phyloP scores from a whole-genome alignment of 2,797 vertebrate species.

The Syncerus caffer region DNA sequence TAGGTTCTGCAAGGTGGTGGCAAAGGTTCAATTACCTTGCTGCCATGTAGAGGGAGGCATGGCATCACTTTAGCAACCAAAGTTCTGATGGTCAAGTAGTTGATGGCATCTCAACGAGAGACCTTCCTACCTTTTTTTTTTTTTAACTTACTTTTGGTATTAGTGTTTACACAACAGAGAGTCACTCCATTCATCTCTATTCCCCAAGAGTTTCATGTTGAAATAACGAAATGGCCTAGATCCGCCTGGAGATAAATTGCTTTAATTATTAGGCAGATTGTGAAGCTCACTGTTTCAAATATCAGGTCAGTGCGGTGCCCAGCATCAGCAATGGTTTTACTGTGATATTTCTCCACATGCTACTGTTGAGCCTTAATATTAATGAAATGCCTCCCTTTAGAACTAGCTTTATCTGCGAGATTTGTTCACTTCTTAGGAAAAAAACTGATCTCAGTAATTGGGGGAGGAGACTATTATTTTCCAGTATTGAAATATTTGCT shows the following conservation, averaged over 20 bases:
- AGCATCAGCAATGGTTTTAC: background rate
- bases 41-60: background rate
- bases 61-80: background rate
- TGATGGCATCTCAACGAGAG: constrained; percentile 10
- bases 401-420: background rate
- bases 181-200: constrained; percentile 30
- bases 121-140: constrained; percentile 11
- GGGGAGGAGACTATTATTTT: background rate
- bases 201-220: constrained; percentile 22
- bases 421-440: constrained; percentile 17
- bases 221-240: constrained; percentile 55
- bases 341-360: constrained; percentile 12
- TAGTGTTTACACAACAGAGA: constrained; percentile 14
- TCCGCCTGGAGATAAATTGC: constrained; percentile 61
- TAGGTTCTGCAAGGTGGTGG: background rate
- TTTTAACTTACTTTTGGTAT: constrained; percentile 22
- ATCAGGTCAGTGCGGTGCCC: constrained; percentile 21
- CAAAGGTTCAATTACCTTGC: background rate
- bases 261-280: constrained; percentile 62
- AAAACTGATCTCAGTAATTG: background rate
- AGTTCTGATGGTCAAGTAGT: background rate
- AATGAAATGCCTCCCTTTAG: background rate
- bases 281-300: constrained; percentile 31
- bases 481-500: background rate
- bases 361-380: background rate